A percentile compares a stretch with the other conserved stretches of the same genome.
Evolutionary conservation across 64 coral and sea anemone species (phyloP).

Genomic region (Pocillopora damicornis): DNA sequence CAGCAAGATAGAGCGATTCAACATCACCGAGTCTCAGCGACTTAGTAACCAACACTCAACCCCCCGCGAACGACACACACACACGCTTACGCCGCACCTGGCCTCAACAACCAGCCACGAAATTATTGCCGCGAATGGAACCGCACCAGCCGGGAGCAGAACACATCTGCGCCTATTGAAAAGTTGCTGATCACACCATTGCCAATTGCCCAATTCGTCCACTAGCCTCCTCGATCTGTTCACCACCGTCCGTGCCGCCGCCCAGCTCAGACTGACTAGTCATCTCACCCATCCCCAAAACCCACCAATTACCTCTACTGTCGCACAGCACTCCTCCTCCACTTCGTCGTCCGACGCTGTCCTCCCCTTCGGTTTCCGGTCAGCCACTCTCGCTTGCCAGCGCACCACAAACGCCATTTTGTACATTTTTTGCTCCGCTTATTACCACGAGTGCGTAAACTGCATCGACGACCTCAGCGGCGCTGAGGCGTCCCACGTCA

Average conservation of each 20-base stretch:
- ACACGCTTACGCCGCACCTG: too few species aligned
- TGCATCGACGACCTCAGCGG: constrained; percentile 24
- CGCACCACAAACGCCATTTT: constrained; percentile 13
- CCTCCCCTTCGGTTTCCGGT: not conserved
- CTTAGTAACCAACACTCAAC: too few species aligned
- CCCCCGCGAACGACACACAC: too few species aligned
- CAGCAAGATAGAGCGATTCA: constrained; percentile 12
- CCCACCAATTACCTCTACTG: too few species aligned
- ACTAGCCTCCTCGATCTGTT: not conserved
- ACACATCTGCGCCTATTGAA: not conserved
- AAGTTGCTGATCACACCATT: constrained; percentile 11
- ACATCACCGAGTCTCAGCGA: constrained; percentile 36
- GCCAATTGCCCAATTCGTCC: not conserved
- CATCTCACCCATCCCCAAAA: too few species aligned
- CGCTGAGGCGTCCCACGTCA: not conserved
- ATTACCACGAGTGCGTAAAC: not conserved
- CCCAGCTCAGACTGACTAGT: too few species aligned
- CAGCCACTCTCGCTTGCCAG: not conserved
- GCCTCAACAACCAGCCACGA: too few species aligned
- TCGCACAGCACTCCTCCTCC: too few species aligned
- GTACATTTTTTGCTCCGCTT: not conserved
- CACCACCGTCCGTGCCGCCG: not conserved
- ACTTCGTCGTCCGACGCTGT: not conserved
- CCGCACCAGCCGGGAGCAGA: not conserved
- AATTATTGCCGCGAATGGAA: constrained; percentile 20